These are phyloP conservation scores for Cerastoderma edule DNA, from an alignment of 2,888 invertebrate species.

Conservation along the genomic window DNA sequence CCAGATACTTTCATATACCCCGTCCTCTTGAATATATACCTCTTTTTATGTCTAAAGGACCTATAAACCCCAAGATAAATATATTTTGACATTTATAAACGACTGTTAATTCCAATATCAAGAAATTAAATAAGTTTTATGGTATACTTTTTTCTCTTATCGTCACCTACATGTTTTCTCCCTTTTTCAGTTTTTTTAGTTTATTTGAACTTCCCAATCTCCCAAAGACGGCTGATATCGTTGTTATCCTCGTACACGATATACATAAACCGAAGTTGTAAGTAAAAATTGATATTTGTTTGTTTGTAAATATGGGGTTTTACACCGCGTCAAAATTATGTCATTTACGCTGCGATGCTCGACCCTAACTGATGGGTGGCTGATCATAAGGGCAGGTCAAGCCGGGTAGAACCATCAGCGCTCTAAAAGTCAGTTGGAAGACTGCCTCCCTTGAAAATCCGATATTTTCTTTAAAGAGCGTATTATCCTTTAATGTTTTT, in stretches of 20 bases:
- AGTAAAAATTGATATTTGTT: constrained; percentile 13
- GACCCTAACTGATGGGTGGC: neutral
- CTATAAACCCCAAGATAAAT: no score
- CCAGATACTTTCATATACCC: no score
- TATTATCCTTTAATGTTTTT: no score
- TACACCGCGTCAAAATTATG: no score
- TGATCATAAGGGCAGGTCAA: neutral
- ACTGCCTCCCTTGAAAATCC: no score
- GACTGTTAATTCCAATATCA: neutral
- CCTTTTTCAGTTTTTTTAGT: constrained; percentile 58
- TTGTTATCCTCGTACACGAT: constrained; percentile 45
- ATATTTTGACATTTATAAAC: neutral
- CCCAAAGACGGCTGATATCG: neutral
- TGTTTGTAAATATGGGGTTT: neutral
- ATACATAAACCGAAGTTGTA: constrained; percentile 48
- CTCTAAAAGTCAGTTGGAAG: neutral
- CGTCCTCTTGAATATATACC: no score
- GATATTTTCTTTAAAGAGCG: no score
- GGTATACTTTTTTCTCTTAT: neutral
- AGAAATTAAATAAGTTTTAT: neutral
- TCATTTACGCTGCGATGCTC: no score
- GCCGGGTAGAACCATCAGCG: neutral
- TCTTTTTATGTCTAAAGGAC: no score
- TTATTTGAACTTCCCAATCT: constrained; percentile 60
- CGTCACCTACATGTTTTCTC: neutral